Conservation (phyloP, 2,797 vertebrate species). For the Etheostoma perlongum region DNA sequence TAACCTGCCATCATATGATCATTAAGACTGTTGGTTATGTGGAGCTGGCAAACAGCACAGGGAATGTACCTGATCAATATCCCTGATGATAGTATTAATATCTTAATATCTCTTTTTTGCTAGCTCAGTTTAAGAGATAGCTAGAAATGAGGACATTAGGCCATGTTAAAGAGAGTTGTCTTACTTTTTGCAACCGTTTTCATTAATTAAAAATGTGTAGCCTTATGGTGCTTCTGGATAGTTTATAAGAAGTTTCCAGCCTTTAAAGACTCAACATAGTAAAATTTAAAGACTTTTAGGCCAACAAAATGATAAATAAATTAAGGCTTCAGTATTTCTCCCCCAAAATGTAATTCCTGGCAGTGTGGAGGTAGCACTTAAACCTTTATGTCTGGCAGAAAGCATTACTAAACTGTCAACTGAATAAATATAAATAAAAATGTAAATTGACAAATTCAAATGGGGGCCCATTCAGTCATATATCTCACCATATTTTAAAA, state of each 20-base stretch:
- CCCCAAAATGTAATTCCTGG: background rate
- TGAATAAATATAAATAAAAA: no score
- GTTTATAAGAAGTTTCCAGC: background rate
- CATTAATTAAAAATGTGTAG: background rate
- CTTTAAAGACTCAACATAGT: background rate
- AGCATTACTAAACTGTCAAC: background rate
- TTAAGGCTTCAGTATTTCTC: background rate
- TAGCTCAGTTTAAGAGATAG: background rate
- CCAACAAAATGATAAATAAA: background rate
- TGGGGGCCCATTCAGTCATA: background rate
- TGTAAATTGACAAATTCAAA: background rate
- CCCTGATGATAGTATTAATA: background rate
- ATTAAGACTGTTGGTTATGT: slow-evolving; percentile 44
- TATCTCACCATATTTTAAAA: background rate
- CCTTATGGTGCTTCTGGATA: no score
- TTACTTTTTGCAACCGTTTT: background rate
- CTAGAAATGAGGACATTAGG: background rate
- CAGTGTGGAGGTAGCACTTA: background rate
- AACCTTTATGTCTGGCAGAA: background rate
- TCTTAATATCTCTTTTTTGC: background rate
- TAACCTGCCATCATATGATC: slow-evolving; percentile 71
- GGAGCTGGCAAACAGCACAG: slow-evolving; percentile 20
- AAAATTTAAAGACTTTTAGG: background rate
- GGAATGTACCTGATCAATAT: background rate
- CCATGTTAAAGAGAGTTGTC: background rate